Conservation (phyloP, 2,888 invertebrate genomes). For the Apamea crenata region DNA sequence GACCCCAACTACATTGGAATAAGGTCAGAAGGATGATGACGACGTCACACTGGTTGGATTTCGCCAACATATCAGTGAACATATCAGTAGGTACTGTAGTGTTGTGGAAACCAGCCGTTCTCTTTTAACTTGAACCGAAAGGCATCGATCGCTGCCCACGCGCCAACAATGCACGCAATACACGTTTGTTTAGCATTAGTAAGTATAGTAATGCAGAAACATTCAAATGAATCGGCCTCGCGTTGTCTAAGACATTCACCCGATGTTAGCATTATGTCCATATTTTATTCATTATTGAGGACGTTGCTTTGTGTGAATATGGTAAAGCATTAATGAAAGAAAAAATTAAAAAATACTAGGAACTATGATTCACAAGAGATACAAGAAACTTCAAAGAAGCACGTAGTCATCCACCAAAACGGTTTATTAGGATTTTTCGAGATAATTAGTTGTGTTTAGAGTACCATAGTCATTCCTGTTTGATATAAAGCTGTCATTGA, state of each 20-base stretch:
- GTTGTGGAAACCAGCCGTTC: slow-evolving; percentile 11
- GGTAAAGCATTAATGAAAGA: slow-evolving; percentile 10
- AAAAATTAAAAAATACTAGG: slow-evolving; percentile 33
- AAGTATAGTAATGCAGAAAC: slow-evolving; percentile 63
- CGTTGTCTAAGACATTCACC: slow-evolving; percentile 74
- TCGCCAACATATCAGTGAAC: background rate
- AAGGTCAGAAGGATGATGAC: background rate
- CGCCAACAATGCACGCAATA: slow-evolving; percentile 73
- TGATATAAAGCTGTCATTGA: background rate
- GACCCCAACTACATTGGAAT: background rate
- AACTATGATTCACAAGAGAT: slow-evolving; percentile 51
- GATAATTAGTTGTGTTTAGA: slow-evolving; percentile 11
- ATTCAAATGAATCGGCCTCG: slow-evolving; percentile 77
- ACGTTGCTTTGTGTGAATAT: slow-evolving; percentile 43
- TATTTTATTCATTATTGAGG: slow-evolving; percentile 51
- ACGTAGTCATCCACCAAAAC: slow-evolving; percentile 21
- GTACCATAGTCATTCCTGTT: background rate
- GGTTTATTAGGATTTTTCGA: background rate
- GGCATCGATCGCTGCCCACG: slow-evolving; percentile 75
- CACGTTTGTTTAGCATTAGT: slow-evolving; percentile 65
- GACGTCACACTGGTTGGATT: background rate
- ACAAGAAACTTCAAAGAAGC: slow-evolving; percentile 26
- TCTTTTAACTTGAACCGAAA: slow-evolving; percentile 66
- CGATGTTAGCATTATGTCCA: slow-evolving; percentile 62
- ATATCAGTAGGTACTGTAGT: background rate